Evolutionary conservation across 2,888 invertebrate species (phyloP).

Genomic region (Drosophila nr. fundita): DNA sequence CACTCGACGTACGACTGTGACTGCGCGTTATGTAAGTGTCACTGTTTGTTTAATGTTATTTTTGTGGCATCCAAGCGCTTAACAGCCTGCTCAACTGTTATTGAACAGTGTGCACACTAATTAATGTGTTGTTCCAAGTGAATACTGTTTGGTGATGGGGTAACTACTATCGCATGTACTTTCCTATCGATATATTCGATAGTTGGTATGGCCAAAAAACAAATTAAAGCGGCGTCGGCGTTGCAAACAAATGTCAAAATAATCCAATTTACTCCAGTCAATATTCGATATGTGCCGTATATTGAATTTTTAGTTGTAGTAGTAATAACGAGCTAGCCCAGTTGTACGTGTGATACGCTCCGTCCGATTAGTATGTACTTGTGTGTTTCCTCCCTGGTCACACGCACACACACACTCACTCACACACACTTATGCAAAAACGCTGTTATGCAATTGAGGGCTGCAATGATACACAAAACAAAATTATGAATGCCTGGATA

Average conservation of each 20-base stretch:
- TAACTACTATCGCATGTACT: slow-evolving; percentile 43
- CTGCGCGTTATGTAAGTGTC: slow-evolving; percentile 67
- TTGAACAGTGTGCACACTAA: slow-evolving; percentile 41
- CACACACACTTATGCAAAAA: slow-evolving; percentile 70
- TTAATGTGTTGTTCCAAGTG: slow-evolving; percentile 51
- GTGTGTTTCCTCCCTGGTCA: slow-evolving; percentile 71
- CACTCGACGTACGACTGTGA: slow-evolving; percentile 84
- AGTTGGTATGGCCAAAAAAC: slow-evolving; percentile 26
- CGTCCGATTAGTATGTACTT: slow-evolving; percentile 53
- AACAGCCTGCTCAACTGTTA: slow-evolving; percentile 47
- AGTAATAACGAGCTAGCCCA: slow-evolving; percentile 26
- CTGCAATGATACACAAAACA: slow-evolving; percentile 57
- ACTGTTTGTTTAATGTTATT: slow-evolving; percentile 51
- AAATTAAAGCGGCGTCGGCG: slow-evolving; percentile 43
- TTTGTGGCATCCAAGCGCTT: slow-evolving; percentile 41
- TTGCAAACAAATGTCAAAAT: slow-evolving; percentile 4
- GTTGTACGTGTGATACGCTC: slow-evolving; percentile 23
- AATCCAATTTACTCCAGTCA: slow-evolving; percentile 24
- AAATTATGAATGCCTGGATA: not conserved
- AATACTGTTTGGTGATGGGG: slow-evolving; percentile 62
- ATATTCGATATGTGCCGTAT: slow-evolving; percentile 39
- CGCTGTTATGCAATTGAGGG: slow-evolving; percentile 83
- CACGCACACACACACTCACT: slow-evolving; percentile 65
- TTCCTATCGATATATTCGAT: slow-evolving; percentile 59
- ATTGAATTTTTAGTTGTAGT: slow-evolving; percentile 30